Evolutionary conservation across 1,140 invertebrate genomes (phyloP), one percentile per base, ranked within the genome.

Genomic region (Drosophila ficusphila): DNA sequence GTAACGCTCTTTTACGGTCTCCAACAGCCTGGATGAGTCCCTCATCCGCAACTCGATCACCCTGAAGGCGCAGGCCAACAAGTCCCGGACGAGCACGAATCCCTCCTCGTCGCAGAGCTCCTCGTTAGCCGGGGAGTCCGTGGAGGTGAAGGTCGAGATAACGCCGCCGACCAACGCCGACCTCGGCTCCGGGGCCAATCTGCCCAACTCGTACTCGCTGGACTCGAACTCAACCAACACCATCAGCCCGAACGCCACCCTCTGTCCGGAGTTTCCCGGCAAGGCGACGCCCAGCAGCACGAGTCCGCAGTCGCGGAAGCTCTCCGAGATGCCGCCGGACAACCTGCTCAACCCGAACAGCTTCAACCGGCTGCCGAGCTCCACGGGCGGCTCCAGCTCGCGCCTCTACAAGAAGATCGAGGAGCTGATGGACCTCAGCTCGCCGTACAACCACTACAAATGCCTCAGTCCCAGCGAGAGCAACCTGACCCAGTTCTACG

Each of bases 391-490:
- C 2, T 91, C 91, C 8, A 90, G 90, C 5, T 90, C 88, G 0
- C 60, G 91, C 0, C 53, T 91, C 2, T 91, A 91, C 48, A 91
- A 91, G 57, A 91, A 91, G 61, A 82, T 91, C 14, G 90, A 91
- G 70, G 90, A 91, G 67, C 91, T 91, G 76, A 94, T 94, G 68
- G 95, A 96, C 77, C 90, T 96, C 7, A 95, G 95, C 62, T 94
- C 94, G 0, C 94, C 95, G 0, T 95, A 95, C 76, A 95, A 95
- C 90, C 93, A 95, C 68, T 95, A 95, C 86, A 93, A 94, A 75
- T 95, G 95, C 86, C 92, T 95, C 19, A 95, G 95, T 76, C 95
- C 95, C n/a, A 95, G 94, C 70, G 94, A 94, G 57, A 91, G 90
- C 23, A 93, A 92, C 74, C 92, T 92, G 34, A 92, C 82, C 62